phyloP scores from a whole-genome alignment of 1,140 invertebrate genomes.

The Caenorhabditis inopinata region DNA sequence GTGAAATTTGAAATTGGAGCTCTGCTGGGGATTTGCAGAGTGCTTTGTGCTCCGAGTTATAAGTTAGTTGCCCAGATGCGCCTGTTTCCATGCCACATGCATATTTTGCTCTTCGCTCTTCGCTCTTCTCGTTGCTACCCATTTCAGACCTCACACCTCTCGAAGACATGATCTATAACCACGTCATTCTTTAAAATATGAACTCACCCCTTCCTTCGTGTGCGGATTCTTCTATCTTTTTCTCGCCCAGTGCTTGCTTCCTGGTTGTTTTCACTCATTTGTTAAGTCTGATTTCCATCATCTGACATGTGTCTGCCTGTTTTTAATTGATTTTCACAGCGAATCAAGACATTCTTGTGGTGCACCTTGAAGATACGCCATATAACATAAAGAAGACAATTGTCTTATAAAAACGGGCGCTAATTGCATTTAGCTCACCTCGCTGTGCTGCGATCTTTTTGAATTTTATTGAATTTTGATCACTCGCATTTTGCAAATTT shows the following conservation, averaged over 20 bases:
- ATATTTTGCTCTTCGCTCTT: background rate
- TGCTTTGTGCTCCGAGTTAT: background rate
- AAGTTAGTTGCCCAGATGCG: background rate
- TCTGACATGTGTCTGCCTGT: slow-evolving; percentile 27
- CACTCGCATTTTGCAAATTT: too few species aligned
- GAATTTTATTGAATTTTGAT: slow-evolving; percentile 3
- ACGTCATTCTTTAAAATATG: slow-evolving; percentile 13
- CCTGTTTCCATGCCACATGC: background rate
- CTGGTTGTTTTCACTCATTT: background rate
- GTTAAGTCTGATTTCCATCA: background rate
- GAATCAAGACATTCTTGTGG: slow-evolving; percentile 17
- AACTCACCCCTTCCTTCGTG: background rate
- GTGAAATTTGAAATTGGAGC: background rate
- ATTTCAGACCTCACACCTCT: background rate
- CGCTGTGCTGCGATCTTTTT: background rate
- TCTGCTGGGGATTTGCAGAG: background rate
- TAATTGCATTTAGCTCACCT: slow-evolving; percentile 26
- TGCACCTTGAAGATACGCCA: background rate
- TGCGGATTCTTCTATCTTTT: background rate
- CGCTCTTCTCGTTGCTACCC: background rate
- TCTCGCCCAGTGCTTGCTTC: background rate
- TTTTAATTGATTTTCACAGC: slow-evolving; percentile 17
- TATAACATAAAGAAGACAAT: background rate
- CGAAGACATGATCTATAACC: background rate
- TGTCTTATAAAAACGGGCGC: background rate